phyloP scores from a whole-genome alignment of 1,140 invertebrate genomes.

The Meloidogyne exigua region DNA sequence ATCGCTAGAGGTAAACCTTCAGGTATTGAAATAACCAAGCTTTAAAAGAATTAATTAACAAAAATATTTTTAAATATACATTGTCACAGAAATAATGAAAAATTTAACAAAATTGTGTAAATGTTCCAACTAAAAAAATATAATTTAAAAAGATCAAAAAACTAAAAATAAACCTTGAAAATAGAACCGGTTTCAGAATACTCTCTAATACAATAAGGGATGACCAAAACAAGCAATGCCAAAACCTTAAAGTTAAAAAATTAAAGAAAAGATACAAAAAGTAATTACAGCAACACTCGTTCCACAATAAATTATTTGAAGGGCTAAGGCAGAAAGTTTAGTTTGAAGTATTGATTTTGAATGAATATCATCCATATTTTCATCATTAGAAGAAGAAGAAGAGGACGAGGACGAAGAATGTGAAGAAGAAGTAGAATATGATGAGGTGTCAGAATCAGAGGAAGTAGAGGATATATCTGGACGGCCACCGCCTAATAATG shows the following conservation, averaged over 20 bases:
- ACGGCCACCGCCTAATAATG: conserved; percentile 29
- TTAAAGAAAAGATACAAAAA: not conserved
- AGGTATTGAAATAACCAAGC: conserved; percentile 62
- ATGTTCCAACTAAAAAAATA: conserved; percentile 10
- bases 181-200: conserved; percentile 40
- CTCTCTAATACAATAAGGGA: conserved; percentile 57
- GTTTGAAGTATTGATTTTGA: conserved; percentile 63
- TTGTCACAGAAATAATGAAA: conserved; percentile 76
- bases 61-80: conserved; percentile 18
- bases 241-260: conserved; percentile 35
- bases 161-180: conserved; percentile 5
- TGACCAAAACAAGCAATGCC: conserved; percentile 56
- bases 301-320: conserved; percentile 64
- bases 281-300: conserved; percentile 14
- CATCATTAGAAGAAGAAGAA: conserved; percentile 10
- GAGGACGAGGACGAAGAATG: not conserved
- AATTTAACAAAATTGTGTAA: conserved; percentile 38
- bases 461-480: not conserved
- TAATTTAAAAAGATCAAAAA: not conserved
- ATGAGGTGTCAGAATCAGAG: conserved; percentile 31
- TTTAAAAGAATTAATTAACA: not conserved
- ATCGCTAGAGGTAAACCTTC: conserved; percentile 64
- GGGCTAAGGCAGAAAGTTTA: conserved; percentile 60
- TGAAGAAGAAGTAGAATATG: conserved; percentile 34
- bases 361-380: conserved; percentile 48